Base-by-base conservation (phyloP, 2,888 invertebrate species). In the Pterobdella sp. region DNA sequence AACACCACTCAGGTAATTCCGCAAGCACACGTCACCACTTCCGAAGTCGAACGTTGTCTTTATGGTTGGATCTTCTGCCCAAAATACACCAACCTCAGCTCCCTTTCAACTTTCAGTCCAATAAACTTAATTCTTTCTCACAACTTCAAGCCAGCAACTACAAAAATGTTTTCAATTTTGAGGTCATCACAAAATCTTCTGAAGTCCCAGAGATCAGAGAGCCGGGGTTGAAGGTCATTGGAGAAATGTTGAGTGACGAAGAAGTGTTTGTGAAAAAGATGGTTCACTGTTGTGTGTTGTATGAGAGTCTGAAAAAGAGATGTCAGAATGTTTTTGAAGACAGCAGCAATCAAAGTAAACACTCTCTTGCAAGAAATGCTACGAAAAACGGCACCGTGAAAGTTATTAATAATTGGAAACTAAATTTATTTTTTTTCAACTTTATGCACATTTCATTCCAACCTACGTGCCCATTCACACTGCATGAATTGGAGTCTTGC, bases 21-120 rank as follows among this genome's bases (percentile, higher is more conserved):
- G 35, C 71, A 22, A 71, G 92, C 82, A 85, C 93, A 78, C 92
- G 92, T 84, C 93, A 93, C 79, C 94, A 94, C 85, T 95, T 94
- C 85, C 88, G 94, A 77, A 93, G 94, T 1, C 93, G 94, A 84
- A 93, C 94, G 77, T 87, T 95, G 71, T 94, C 94, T 0, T 92
- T 94, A 84, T 96, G 95, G 95, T 84, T 94, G 74, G 93, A 94
- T 81, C 86, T 95, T 70, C 92, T 95, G 74, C 95, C 95, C 42
- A 94, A 94, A 81, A 87, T 90, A 77, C 86, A 92, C 84, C 90
- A 91, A 29, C 14, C 32, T 32, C 14, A n/a, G 10, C 22, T 29
- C 4, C 32, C 52, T 31, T 69, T 31, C 49, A 52, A 26, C 52
- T 31, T 31, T 1, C n/a, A 29, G 0, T 37, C 69, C 3, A 49